Evolutionary conservation across 2,888 invertebrate genomes (phyloP), one percentile per base, ranked within the genome.

Genomic region (Calliphora vomitoria): DNA sequence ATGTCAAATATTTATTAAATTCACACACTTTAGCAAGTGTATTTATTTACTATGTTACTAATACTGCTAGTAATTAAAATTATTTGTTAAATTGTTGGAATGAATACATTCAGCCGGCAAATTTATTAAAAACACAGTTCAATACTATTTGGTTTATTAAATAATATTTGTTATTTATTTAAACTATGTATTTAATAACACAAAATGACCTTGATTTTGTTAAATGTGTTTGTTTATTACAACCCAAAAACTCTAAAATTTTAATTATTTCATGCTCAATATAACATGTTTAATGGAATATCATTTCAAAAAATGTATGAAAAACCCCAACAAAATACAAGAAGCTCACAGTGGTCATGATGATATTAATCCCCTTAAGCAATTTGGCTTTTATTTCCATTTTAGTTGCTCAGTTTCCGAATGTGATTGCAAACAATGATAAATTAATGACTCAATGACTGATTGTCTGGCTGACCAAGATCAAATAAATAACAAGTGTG

Each of bases 151-250:
- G 0, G 8, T 35, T 68, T 41, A 8, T n/a, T 31, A 44, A 44
- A 13, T 13, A 13, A 13, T 44, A 13, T 79, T n/a, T 68, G 20
- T 35, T 15, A 53, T 60, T 53, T n/a, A 15, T 47, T 62, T 75
- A 47, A 75, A 47, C 25, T 20, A 47, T 60, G n/a, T n/a, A n/a
- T n/a, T 71, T 83, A 76, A 18, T 25, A 55, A 20, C 50, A 75
- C 20, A 55, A 55, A 47, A 13, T 78, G 68, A 78, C 86, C 82
- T 79, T 82, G 66, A 86, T 74, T 78, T 69, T 44, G 31, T 68
- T 60, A 47, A 58, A 18, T 38, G 8, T 15, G 50, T 11, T 53
- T 15, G 25, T 10, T 41, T 3, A 50, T 25, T 50, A 35, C 4
- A 50, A 53, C 25, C 44, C 13, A 62, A 81, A 13, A 18, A 47